A percentile compares a stretch with the other conserved stretches of the same genome.
Conservation (phyloP, 2,888 invertebrate species). For the Cistogaster globosa region DNA sequence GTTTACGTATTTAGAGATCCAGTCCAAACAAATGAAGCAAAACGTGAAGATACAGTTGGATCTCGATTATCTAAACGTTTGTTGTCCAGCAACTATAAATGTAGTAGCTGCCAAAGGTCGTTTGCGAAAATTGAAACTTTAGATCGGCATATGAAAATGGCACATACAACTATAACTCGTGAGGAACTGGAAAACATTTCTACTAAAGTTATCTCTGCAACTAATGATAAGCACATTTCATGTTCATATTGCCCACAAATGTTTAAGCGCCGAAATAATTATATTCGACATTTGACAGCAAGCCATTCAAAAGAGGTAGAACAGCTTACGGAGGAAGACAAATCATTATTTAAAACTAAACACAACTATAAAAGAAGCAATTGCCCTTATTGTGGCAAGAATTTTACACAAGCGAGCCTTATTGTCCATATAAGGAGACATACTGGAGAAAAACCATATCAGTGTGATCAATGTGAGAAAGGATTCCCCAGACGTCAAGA, state of each 20-base stretch:
- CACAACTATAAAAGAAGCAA: slow-evolving; percentile 81
- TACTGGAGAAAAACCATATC: slow-evolving; percentile 87
- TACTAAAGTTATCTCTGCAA: slow-evolving; percentile 25
- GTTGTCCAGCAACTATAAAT: slow-evolving; percentile 72
- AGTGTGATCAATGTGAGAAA: slow-evolving; percentile 86
- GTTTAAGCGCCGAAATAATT: slow-evolving; percentile 85
- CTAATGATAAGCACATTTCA: slow-evolving; percentile 71
- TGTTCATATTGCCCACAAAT: slow-evolving; percentile 80
- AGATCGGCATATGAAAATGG: slow-evolving; percentile 74
- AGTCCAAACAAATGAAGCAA: neutral
- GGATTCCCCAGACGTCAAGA: slow-evolving; percentile 86
- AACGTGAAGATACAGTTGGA: slow-evolving; percentile 72
- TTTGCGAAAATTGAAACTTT: slow-evolving; percentile 78
- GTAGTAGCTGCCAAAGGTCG: slow-evolving; percentile 74
- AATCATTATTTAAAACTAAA: slow-evolving; percentile 66
- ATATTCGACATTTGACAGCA: slow-evolving; percentile 84
- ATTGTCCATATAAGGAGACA: slow-evolving; percentile 87
- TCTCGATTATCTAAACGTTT: slow-evolving; percentile 72
- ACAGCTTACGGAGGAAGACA: slow-evolving; percentile 74
- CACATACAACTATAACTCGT: slow-evolving; percentile 72
- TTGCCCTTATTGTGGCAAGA: slow-evolving; percentile 85
- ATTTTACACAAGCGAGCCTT: slow-evolving; percentile 85
- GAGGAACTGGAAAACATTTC: slow-evolving; percentile 66
- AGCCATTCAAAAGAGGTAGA: slow-evolving; percentile 78
- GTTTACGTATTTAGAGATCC: slow-evolving; percentile 26